Evolutionary conservation across 2,113 vertebrate genomes (phyloP), one percentile per base, ranked within the genome.

Genomic region (Sceloporus undulatus): DNA sequence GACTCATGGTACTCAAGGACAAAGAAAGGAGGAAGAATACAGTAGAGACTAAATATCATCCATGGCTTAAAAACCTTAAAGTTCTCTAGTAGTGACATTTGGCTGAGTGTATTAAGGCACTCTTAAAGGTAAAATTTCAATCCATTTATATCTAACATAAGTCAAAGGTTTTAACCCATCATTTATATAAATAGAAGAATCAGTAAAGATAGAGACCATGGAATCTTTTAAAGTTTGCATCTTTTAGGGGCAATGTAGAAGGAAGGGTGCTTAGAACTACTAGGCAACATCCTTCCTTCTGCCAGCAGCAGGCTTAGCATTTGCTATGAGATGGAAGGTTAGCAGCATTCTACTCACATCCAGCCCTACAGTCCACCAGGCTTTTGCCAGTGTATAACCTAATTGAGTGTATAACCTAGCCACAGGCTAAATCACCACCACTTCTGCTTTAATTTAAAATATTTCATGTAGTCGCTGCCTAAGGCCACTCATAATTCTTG

Each of bases 61-160:
- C 40, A 76, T 54, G 71, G 71, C 59, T 73, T 87, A 34, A 87
- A 81, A 82, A 82, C 29, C 54, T 82, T 82, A 48, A 52, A 66
- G 27, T 11, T 87, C 56, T 42, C 59, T 65, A n/a, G 6, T 27
- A 42, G 25, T 76, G 56, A 85, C 38, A 56, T 85, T 85, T 85
- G 11, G 73, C 54, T 42, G 73, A 85, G 34, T 34, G 27, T 76
- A 85, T 65, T 25, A 85, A 77, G 25, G 11, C 84, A 6, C 54
- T 56, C 29, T n/a, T 73, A 52, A 84, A 74, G 13, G 18, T 66
- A 14, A 42, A 66, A 66, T 19, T 74, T 84, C 19, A 84, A 74
- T 56, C n/a, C 56, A 73, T 52, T 56, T 73, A 71, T 23, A 84
- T 34, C 9, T 56, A 34, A 74, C 9, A 84, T 52, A 74, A 34